These are phyloP conservation scores for Polyommatus iphigenia DNA, from an alignment of 2,888 invertebrate species.

Conservation along the genomic window DNA sequence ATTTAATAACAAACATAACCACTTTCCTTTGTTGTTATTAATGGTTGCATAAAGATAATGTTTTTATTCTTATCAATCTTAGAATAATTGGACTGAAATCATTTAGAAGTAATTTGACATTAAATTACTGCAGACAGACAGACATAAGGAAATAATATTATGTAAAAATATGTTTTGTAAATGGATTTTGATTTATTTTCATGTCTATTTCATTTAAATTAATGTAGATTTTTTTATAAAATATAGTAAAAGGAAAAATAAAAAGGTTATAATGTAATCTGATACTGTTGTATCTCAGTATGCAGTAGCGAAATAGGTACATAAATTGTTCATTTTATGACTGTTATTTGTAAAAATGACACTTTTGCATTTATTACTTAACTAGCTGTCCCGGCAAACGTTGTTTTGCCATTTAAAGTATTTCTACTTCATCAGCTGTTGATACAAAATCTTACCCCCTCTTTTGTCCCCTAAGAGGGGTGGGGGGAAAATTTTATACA, in stretches of 20 bases:
- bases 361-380: neutral
- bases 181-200: slow-evolving; percentile 2
- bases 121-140: slow-evolving; percentile 4
- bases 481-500: too few species aligned
- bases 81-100: neutral
- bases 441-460: too few species aligned
- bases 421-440: too few species aligned
- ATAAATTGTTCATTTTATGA: neutral
- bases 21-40: too few species aligned
- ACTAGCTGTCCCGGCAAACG: too few species aligned
- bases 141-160: neutral
- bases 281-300: neutral
- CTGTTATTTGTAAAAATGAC: neutral
- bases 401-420: too few species aligned
- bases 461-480: too few species aligned
- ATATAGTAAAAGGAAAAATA: neutral
- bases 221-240: neutral
- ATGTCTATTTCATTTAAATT: neutral
- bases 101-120: neutral
- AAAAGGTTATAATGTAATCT: neutral
- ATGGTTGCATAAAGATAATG: too few species aligned
- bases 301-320: neutral
- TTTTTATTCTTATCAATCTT: too few species aligned
- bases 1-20: too few species aligned
- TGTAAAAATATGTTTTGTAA: neutral